Evolutionary conservation across 2,113 vertebrate species (phyloP).

Genomic region (Pelusios castaneus): DNA sequence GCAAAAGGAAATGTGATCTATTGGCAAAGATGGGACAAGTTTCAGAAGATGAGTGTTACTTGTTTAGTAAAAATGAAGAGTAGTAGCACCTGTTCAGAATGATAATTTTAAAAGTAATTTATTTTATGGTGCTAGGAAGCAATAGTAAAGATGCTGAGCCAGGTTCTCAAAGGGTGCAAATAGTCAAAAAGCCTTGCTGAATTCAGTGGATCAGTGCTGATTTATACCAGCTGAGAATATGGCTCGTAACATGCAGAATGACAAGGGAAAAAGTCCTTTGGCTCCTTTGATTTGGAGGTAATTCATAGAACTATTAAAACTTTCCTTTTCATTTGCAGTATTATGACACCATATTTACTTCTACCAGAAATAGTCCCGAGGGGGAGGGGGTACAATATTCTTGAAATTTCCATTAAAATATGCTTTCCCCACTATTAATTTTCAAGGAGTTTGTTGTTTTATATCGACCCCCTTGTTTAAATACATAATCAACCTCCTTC

Average conservation of each 20-base stretch:
- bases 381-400: background rate
- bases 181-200: conserved; percentile 17
- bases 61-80: background rate
- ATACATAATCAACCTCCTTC: conserved; percentile 35
- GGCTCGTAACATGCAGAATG: background rate
- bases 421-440: accelerated
- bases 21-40: background rate
- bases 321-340: background rate
- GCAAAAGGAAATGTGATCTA: background rate
- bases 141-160: background rate
- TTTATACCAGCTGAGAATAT: background rate
- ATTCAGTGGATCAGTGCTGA: conserved; percentile 19
- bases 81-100: background rate
- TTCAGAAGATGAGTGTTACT: background rate
- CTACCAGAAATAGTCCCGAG: background rate
- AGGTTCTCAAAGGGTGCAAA: conserved; percentile 18
- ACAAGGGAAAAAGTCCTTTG: conserved; percentile 8
- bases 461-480: conserved; percentile 53
- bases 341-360: background rate
- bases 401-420: conserved; percentile 6
- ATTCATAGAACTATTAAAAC: conserved; percentile 18
- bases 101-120: background rate
- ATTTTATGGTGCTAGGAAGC: background rate
- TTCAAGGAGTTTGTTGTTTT: conserved; percentile 2
- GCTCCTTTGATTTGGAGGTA: conserved; percentile 7